Evolutionary conservation across 2,888 invertebrate genomes (phyloP).

Genomic region (Dendrolimus houi): DNA sequence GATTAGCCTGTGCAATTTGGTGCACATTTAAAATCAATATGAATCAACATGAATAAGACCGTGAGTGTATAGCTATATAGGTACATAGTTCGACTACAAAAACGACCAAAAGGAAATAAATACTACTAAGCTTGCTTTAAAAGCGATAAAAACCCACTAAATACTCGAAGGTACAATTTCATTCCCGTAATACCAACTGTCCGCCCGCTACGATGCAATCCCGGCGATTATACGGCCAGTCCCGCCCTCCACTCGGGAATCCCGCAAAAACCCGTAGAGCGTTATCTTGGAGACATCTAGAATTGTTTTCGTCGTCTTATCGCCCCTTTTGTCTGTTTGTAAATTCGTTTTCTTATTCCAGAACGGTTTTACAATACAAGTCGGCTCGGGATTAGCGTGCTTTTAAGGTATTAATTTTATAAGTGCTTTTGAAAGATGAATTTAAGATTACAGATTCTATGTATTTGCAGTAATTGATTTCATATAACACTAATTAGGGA

Average conservation of each 20-base stretch:
- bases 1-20: too few relatives aligned
- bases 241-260: slow-evolving; percentile 18
- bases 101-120: neutral
- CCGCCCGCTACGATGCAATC: slow-evolving; percentile 21
- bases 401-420: slow-evolving; percentile 28
- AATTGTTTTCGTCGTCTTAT: slow-evolving; percentile 43
- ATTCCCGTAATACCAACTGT: neutral
- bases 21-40: too few relatives aligned
- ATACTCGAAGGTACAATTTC: slow-evolving; percentile 16
- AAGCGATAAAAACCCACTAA: neutral
- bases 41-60: too few relatives aligned
- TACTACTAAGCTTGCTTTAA: neutral
- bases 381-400: slow-evolving; percentile 20
- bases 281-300: slow-evolving; percentile 31
- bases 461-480: too few relatives aligned
- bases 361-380: slow-evolving; percentile 20
- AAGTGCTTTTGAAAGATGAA: neutral
- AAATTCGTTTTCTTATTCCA: slow-evolving; percentile 34
- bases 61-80: too few relatives aligned
- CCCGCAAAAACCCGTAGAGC: slow-evolving; percentile 25
- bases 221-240: slow-evolving; percentile 23
- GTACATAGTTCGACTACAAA: too few relatives aligned
- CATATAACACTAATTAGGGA: too few relatives aligned
- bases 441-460: too few relatives aligned
- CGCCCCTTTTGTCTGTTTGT: slow-evolving; percentile 33